phyloP scores from a whole-genome alignment of 2,797 vertebrate genomes.

The Characodon lateralis region DNA sequence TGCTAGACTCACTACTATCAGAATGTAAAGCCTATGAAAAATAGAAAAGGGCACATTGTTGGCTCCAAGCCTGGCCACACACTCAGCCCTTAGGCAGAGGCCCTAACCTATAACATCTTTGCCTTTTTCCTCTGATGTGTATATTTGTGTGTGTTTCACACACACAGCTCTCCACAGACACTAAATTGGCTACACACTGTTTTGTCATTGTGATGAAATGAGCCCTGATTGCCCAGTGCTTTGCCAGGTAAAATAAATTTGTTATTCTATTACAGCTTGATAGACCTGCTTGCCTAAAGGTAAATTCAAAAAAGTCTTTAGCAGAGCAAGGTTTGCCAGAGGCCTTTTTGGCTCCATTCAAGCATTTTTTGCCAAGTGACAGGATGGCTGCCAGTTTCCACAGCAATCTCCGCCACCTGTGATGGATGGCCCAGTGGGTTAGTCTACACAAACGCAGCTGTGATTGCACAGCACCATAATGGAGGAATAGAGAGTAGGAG shows the following conservation, averaged over 20 bases:
- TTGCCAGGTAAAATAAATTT: constrained; percentile 78
- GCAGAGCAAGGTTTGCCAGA: constrained; percentile 71
- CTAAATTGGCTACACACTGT: constrained; percentile 65
- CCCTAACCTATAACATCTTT: constrained; percentile 50
- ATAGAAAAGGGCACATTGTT: constrained; percentile 67
- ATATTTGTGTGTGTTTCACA: constrained; percentile 9
- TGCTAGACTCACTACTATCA: constrained; percentile 43
- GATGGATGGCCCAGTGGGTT: constrained; percentile 80
- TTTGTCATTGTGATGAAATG: constrained; percentile 66
- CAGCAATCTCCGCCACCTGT: constrained; percentile 81
- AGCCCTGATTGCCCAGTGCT: constrained; percentile 58
- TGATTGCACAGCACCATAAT: constrained; percentile 68
- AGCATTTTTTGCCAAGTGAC: constrained; percentile 75
- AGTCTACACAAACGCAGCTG: constrained; percentile 75
- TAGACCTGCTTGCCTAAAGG: constrained; percentile 65
- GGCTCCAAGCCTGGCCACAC: constrained; percentile 64
- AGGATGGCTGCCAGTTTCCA: constrained; percentile 79
- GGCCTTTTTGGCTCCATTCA: constrained; percentile 75
- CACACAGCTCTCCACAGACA: constrained; percentile 38
- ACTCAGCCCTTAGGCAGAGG: constrained; percentile 59
- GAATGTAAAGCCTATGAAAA: constrained; percentile 72
- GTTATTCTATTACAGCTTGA: constrained; percentile 69
- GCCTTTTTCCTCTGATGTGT: constrained; percentile 17
- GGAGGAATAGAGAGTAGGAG: constrained; percentile 50
- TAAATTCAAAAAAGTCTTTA: constrained; percentile 73